Evolutionary conservation across 2,797 vertebrate genomes (phyloP), one percentile per base, ranked within the genome.

Genomic region (Sphaeramia orbicularis): DNA sequence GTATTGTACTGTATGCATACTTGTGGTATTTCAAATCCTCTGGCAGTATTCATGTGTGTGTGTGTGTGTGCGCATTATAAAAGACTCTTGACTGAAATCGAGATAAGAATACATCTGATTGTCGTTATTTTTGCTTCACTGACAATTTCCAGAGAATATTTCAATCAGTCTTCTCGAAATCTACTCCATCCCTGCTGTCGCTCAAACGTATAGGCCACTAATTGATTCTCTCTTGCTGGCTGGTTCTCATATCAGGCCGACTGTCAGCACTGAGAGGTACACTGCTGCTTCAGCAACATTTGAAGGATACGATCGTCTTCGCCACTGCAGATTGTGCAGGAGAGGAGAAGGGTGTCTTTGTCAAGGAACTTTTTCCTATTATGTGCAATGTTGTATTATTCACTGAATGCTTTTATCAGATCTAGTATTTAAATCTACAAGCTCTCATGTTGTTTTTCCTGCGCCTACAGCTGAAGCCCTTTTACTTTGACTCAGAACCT

Each of bases 211-310:
- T 50, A 56, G 64, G 56, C 53, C 73, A 49, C 74, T 92, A 91
- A 92, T 93, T 91, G 88, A 92, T 88, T 84, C 58, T 52, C 72
- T 81, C 80, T 83, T 78, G 71, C 70, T 72, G 43, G 65, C 71
- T 86, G 78, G 74, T 74, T 84, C 78, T 78, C 70, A 41, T 76
- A 77, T 88, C 78, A 72, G 84, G 53, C 74, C 16, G 80, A 67
- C 83, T 83, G 85, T 91, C 90, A 91, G 84, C 69, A 27, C 32
- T 41, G 70, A 74, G 76, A 81, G 43, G 67, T 63, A 43, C 48
- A 43, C 64, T 88, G 88, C 89, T 79, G 81, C 62, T 75, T 92
- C 91, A 91, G 89, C 90, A 90, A 30, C 84, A 91, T 91, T 81
- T 65, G 67, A 81, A 48, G 66, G 71, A 85, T 87, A 64, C 44